Conservation (phyloP, 1,140 invertebrate species). For the Ceratina australensis region DNA sequence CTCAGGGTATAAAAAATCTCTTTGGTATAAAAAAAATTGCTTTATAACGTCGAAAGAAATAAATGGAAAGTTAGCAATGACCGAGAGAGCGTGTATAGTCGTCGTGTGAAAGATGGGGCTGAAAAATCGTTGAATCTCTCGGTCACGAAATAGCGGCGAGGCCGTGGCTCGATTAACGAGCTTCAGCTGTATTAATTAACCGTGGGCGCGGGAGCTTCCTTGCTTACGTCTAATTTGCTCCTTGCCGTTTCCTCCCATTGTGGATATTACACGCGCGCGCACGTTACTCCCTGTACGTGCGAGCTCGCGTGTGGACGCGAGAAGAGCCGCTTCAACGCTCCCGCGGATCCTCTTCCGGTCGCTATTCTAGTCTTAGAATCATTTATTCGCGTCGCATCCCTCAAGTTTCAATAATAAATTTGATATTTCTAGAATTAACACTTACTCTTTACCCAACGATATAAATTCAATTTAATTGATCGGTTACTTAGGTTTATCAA, state of each 20-base stretch:
- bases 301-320: slow-evolving; percentile 22
- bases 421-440: too few relatives aligned
- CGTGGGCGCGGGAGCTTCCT: slow-evolving; percentile 64
- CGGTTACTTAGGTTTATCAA: slow-evolving; percentile 40
- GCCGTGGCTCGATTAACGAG: slow-evolving; percentile 37
- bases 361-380: slow-evolving; percentile 51
- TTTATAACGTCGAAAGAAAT: neutral
- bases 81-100: neutral
- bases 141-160: slow-evolving; percentile 25
- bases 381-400: too few relatives aligned
- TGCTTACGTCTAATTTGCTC: slow-evolving; percentile 64
- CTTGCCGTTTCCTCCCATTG: slow-evolving; percentile 62
- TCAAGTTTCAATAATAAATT: too few relatives aligned
- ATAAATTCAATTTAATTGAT: too few relatives aligned
- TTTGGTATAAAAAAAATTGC: neutral
- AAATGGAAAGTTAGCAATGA: neutral
- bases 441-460: too few relatives aligned
- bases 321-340: slow-evolving; percentile 51
- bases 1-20: too few relatives aligned
- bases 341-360: slow-evolving; percentile 54
- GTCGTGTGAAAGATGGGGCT: slow-evolving; percentile 39
- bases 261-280: slow-evolving; percentile 34
- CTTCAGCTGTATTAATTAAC: slow-evolving; percentile 59
- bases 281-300: neutral
- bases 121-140: slow-evolving; percentile 37